Evolutionary conservation across 2,797 vertebrate species (phyloP).

Genomic region (Parauchenoglanis punctatus): DNA sequence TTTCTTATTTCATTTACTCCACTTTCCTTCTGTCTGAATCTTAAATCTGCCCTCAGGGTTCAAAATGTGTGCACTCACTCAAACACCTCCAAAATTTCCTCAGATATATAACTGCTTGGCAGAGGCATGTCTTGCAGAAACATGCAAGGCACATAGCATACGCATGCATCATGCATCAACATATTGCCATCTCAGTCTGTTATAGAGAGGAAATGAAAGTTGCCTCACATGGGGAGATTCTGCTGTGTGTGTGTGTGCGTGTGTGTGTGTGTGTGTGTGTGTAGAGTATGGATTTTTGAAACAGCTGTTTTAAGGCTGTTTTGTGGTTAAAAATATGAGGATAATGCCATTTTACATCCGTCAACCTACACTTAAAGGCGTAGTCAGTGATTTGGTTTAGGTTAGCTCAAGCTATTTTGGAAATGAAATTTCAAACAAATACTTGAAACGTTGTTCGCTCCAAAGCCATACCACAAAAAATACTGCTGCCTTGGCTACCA

Average conservation of each 20-base stretch:
- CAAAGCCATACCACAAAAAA: background rate
- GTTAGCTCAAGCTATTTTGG: background rate
- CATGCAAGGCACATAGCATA: conserved; percentile 9
- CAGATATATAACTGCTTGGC: conserved; percentile 45
- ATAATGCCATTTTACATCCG: background rate
- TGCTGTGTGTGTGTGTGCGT: background rate
- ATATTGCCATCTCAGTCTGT: conserved; percentile 31
- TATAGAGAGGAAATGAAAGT: conserved; percentile 17
- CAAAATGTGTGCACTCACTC: conserved; percentile 25
- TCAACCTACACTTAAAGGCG: conserved; percentile 3
- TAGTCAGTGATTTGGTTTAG: background rate
- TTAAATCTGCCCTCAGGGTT: conserved; percentile 42
- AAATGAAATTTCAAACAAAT: background rate
- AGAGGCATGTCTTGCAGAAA: conserved; percentile 43
- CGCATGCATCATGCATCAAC: conserved; percentile 35
- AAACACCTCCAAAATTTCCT: conserved; percentile 34
- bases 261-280: conserved; percentile 2
- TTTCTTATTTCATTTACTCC: conserved; percentile 37
- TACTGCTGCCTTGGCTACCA: background rate
- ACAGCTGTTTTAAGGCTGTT: background rate
- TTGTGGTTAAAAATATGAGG: background rate
- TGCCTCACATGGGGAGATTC: background rate
- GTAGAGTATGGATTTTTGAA: background rate
- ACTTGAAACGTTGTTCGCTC: background rate
- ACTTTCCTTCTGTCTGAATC: conserved; percentile 44